Evolutionary conservation across 2,113 vertebrate species (phyloP), one percentile per base, ranked within the genome.

Genomic region (Tretioscincus oriximinensis): DNA sequence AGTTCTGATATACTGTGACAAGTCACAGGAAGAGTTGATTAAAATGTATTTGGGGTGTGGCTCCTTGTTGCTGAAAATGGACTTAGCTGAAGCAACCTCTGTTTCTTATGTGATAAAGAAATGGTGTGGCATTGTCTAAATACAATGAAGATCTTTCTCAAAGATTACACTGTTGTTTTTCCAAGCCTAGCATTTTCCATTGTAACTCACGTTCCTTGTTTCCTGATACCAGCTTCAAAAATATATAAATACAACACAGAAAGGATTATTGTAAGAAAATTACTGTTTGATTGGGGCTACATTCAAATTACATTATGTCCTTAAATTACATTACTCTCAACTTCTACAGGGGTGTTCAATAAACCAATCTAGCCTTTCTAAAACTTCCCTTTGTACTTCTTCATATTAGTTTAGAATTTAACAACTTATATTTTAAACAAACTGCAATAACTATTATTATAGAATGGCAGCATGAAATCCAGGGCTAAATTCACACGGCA

Each of bases 91-190:
- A 81, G 24, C 31, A 65, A 58, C 49, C 22, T 9, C 35, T 35
- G 51, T 24, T 47, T 28, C 51, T 79, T 75, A 61, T 31, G 72
- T 74, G 61, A 29, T 74, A 73, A 81, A 75, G 47, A 68, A 76
- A 28, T 79, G 67, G 35, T 11, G 47, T 77, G 67, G 12, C 54
- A 77, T 72, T 63, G 71, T 67, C 41, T 61, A 45, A 20, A 61
- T 29, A 65, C n/a, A 58, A 78, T 28, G 61, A 65, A 6, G 35
- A 8, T 28, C 45, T 61, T 35, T 73, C 78, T 74, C 1, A 12
- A 22, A 47, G 41, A 79, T 74, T 41, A n/a, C 63, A 22, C 18
- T 9, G 9, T 84, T 84, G n/a, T 4, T 60, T 67, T 64, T 51
- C 71, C 12, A 73, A 69, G 24, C 29, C 8, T 69, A 31, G 26